Evolutionary conservation across 2,888 invertebrate species (phyloP), one percentile per base, ranked within the genome.

Genomic region (Erebia epiphron): DNA sequence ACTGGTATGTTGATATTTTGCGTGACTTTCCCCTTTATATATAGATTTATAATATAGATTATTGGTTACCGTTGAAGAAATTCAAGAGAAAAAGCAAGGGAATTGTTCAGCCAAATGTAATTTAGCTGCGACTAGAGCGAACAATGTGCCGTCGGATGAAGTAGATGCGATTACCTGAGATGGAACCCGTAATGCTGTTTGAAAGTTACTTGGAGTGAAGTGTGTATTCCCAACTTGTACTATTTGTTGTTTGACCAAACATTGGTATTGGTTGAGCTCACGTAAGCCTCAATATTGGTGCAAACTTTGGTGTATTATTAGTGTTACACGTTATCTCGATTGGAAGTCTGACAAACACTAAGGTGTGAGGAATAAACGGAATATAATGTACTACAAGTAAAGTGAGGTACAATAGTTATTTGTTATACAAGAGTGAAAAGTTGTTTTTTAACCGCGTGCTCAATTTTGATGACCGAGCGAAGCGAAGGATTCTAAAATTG

Each of bases 41-140:
- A 14, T 46, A 26, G n/a, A n/a, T n/a, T n/a, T n/a, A n/a, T n/a
- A 43, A 46, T 56, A 18, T 66, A 1, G 1, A 50, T 66, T 50
- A 13, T 11, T 62, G 2, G 26, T 56, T 41, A 68, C 16, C 43
- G 61, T 18, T 46, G 54, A 67, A 71, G 61, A 75, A 75, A 73
- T 70, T 57, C 50, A 52, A 64, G 56, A 70, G 61, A 73, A 75
- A n/a, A 68, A 68, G 67, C 62, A 66, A 49, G 67, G 56, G 65
- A 71, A 70, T 70, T 70, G 61, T 63, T 69, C 65, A 58, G 74
- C 75, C 74, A 79, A 80, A 80, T 77, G 83, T 84, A 87, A 88
- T 88, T 88, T 87, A 82, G 82, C 78, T 85, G 87, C 84, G 81
- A 83, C 86, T 87, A 86, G 82, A 82, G 80, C 79, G 80, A 82